A percentile compares a stretch with the other conserved stretches of the same genome.
Evolutionary conservation across 2,888 invertebrate species (phyloP).

Genomic region (Habroteleia sp.): DNA sequence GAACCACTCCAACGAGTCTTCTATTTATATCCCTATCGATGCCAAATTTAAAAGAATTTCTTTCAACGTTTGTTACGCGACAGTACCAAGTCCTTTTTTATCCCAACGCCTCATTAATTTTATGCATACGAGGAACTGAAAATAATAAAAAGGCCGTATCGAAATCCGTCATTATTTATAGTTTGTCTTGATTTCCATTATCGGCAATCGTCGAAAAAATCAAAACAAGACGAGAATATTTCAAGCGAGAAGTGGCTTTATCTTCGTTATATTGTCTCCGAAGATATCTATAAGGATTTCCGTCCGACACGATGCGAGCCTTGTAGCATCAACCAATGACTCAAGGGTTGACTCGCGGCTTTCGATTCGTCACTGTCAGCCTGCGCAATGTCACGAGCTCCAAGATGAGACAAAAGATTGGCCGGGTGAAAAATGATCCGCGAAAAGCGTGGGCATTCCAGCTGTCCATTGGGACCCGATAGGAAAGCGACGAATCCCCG

Average conservation of each 20-base stretch:
- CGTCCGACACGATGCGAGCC: slow-evolving; percentile 52
- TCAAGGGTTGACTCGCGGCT: slow-evolving; percentile 78
- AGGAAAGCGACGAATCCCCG: slow-evolving; percentile 63
- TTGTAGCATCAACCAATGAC: slow-evolving; percentile 70
- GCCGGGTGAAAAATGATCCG: slow-evolving; percentile 80
- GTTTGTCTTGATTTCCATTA: slow-evolving; percentile 52
- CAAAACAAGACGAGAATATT: slow-evolving; percentile 53
- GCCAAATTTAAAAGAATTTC: neutral
- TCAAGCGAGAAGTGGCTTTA: slow-evolving; percentile 51
- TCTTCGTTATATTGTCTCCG: slow-evolving; percentile 60
- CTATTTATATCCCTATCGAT: no score
- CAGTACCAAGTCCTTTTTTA: neutral
- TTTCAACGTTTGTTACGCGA: slow-evolving; percentile 6
- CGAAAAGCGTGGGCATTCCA: slow-evolving; percentile 77
- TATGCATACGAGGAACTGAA: slow-evolving; percentile 5
- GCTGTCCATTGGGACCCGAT: slow-evolving; percentile 61
- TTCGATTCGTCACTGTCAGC: slow-evolving; percentile 81
- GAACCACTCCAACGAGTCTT: no score
- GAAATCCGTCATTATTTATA: slow-evolving; percentile 55
- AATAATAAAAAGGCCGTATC: slow-evolving; percentile 24
- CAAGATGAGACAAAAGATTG: slow-evolving; percentile 80
- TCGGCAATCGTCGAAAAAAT: slow-evolving; percentile 46
- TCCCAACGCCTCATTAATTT: slow-evolving; percentile 13
- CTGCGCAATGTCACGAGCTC: slow-evolving; percentile 78
- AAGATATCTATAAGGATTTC: slow-evolving; percentile 60